Percentiles rank a stretch among this genome's conserved stretches.
Evolutionary conservation across 2,113 vertebrate species (phyloP).

Genomic region (Charina bottae): DNA sequence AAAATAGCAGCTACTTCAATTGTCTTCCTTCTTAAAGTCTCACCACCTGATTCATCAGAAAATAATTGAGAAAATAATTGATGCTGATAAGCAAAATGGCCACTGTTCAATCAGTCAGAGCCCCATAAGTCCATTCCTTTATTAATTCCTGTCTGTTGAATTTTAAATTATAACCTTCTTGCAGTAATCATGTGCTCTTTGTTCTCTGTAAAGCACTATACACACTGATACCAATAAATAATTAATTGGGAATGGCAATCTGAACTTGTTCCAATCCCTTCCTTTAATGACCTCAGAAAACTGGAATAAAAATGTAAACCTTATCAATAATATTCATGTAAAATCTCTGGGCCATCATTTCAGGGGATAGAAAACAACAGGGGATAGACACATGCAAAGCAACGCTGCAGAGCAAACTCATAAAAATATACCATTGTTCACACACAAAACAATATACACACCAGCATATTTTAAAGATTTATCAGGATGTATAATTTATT

Average conservation of each 20-base stretch:
- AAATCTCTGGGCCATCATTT: not conserved
- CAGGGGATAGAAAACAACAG: not conserved
- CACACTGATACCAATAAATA: not conserved
- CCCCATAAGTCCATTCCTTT: not conserved
- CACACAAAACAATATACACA: rapidly evolving
- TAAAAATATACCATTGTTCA: conserved; percentile 10
- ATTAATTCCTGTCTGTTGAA: not conserved
- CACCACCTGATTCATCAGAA: not conserved
- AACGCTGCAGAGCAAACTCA: not conserved
- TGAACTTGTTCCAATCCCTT: not conserved
- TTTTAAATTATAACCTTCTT: not conserved
- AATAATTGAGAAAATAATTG: not conserved
- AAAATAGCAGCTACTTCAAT: not conserved
- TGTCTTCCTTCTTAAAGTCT: not conserved
- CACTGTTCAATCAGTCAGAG: not conserved
- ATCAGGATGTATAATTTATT: conserved; percentile 7
- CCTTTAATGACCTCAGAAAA: not conserved
- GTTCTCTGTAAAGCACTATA: not conserved
- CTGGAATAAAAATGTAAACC: not conserved
- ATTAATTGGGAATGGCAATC: not conserved
- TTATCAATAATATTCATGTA: not conserved
- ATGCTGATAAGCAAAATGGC: not conserved
- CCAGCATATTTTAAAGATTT: conserved; percentile 30
- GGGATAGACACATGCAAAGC: not conserved
- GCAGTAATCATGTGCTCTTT: not conserved